These are phyloP conservation scores for Ambastaia sidthimunki DNA, from an alignment of 2,797 vertebrate species.

Conservation along the genomic window DNA sequence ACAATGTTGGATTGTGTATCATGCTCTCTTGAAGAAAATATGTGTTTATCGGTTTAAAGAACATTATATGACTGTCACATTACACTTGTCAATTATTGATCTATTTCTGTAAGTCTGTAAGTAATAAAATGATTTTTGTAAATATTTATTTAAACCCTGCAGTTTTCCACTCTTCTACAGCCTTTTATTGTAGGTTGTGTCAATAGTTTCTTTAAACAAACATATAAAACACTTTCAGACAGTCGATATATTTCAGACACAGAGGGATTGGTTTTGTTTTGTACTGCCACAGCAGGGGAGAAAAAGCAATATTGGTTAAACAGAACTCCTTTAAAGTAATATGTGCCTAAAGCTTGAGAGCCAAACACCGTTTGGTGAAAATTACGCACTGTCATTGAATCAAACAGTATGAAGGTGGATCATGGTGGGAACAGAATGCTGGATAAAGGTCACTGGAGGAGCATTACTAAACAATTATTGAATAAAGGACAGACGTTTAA, in stretches of 20 bases:
- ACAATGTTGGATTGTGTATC: background rate
- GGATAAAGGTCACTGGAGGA: constrained; percentile 48
- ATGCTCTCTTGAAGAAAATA: background rate
- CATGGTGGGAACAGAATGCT: constrained; percentile 51
- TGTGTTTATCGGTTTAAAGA: background rate
- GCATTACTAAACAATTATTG: constrained; percentile 34
- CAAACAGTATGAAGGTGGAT: constrained; percentile 66
- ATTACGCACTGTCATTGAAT: constrained; percentile 75
- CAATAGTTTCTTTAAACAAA: constrained; percentile 15
- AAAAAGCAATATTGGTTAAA: constrained; percentile 51
- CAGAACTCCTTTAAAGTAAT: constrained; percentile 25
- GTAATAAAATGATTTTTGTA: background rate
- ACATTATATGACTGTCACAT: background rate
- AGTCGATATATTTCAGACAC: constrained; percentile 6
- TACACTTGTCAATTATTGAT: background rate
- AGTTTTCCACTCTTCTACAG: background rate
- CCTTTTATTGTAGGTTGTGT: background rate
- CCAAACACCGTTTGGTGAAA: constrained; percentile 57
- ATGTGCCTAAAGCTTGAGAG: constrained; percentile 28
- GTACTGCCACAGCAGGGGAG: background rate
- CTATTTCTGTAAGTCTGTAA: background rate
- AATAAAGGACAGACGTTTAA: constrained; percentile 31
- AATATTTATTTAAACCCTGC: background rate
- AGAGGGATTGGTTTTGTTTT: constrained; percentile 4
- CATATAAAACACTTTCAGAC: constrained; percentile 3